Evolutionary conservation across 2,113 vertebrate genomes (phyloP), one percentile per base, ranked within the genome.

Genomic region (Pagrus major): DNA sequence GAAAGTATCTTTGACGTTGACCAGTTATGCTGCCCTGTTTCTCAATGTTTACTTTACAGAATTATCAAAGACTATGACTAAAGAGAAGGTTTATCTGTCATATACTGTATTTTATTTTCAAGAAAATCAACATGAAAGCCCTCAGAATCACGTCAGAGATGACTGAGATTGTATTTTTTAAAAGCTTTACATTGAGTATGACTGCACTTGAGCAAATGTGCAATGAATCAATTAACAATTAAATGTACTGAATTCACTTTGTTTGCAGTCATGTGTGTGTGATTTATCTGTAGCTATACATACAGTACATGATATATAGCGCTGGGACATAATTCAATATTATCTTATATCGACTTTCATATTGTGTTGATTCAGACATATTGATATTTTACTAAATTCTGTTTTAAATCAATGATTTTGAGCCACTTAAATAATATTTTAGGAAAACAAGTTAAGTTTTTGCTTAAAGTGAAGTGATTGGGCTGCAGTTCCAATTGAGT

Each of bases 161-260:
- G 79, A 92, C 88, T 91, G 86, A 94, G 92, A 93, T 93, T 93
- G 92, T 93, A 93, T 93, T 93, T 94, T 94, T 90, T 89, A 90
- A 93, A n/a, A 94, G 91, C 91, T 94, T 94, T 94, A 93, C 91
- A 93, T 87, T 88, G 87, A 91, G 78, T 88, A 89, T 90, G 81
- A 91, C 80, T 88, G 86, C 92, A 92, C 89, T 85, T 83, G 72
- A 86, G 85, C 76, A 90, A 89, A 82, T 90, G 91, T 91, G 86
- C 80, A 88, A 91, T 90, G 78, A 93, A 91, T 67, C 78, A 87
- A 82, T 73, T 88, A 91, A 92, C 85, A 88, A 94, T 87, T 93
- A 94, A 95, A 95, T 93, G 88, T 93, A 91, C 71, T 90, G 88
- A 90, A 91, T 86, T 92, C 51, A 88, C 44, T 39, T 76, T 63